Conservation (phyloP, 2,888 invertebrate species). For the Andrena trimmerana region DNA sequence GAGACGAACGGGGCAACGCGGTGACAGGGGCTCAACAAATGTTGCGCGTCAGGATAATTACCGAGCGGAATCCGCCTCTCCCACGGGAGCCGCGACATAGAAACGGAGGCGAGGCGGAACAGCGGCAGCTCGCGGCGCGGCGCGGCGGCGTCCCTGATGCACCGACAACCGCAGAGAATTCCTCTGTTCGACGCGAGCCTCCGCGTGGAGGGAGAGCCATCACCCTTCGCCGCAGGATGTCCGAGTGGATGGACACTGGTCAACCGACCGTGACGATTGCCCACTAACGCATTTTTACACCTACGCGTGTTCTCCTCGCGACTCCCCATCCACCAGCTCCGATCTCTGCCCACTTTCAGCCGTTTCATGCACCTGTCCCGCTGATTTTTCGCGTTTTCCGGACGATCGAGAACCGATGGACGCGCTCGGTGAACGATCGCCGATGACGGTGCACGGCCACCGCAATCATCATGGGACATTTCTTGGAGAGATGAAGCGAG, state of each 20-base stretch:
- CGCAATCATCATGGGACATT: neutral
- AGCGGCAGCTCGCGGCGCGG: conserved; percentile 12
- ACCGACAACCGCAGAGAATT: conserved; percentile 46
- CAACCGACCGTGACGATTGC: conserved; percentile 65
- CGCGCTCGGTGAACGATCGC: conserved; percentile 1
- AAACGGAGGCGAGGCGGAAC: conserved; percentile 9
- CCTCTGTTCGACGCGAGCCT: conserved; percentile 1
- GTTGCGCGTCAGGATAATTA: conserved; percentile 70
- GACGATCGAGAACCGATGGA: conserved; percentile 23
- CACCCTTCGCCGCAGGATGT: conserved; percentile 68
- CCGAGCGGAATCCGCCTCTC: conserved; percentile 64
- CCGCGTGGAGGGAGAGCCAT: conserved; percentile 61
- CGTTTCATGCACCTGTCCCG: conserved; percentile 34
- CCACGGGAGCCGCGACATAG: conserved; percentile 45
- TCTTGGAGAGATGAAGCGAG: neutral
- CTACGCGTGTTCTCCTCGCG: conserved; percentile 57
- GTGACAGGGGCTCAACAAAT: conserved; percentile 64
- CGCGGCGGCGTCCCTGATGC: conserved; percentile 24
- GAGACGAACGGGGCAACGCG: neutral
- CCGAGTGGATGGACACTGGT: conserved; percentile 65
- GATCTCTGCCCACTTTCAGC: conserved; percentile 31
- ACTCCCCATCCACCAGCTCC: conserved; percentile 28
- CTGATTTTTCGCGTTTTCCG: conserved; percentile 25
- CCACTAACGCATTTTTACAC: conserved; percentile 64
- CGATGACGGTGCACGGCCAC: neutral